Evolutionary conservation across 2,888 invertebrate species (phyloP), one percentile per base, ranked within the genome.

Genomic region (Luffia ferchaultella): DNA sequence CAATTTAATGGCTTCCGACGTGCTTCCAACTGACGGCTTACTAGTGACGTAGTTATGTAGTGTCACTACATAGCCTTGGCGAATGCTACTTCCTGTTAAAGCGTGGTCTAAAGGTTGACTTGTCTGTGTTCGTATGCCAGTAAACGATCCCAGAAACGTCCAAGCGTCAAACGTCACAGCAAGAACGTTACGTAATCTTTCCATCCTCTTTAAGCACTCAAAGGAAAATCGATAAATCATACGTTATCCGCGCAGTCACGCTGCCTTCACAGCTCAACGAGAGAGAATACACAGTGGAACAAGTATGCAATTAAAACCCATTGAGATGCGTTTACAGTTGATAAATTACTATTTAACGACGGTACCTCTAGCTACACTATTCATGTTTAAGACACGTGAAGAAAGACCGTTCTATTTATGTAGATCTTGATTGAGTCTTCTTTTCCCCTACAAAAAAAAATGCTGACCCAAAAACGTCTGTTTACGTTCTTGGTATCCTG

Each of bases 281-380:
- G 30, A 56, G 55, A 50, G 52, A 55, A 54, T 53, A 51, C 45
- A 53, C 20, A 54, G 30, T 30, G 52, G 52, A 52, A 56, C 51
- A 45, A 45, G 49, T 20, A 52, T 56, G 55, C 57, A 61, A 57
- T 59, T 59, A 58, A 59, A 59, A 56, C 40, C 48, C 44, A 55
- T 54, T 52, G 46, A 53, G 45, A 52, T 43, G 50, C 49, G 53
- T 54, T 55, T 50, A 51, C 46, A 41, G 15, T 49, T 55, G 54
- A 54, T 59, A 59, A 58, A 60, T 62, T 59, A 53, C 52, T 54
- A 48, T 59, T 57, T 58, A 60, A 59, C 55, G 55, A 60, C 53
- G 55, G 47, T 49, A 53, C 53, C 56, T 57, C 57, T 58, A 12
- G 30, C 30, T 12, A 12, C 52, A 49, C 51, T 51, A 52, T 57